Evolutionary conservation across 92 coral and sea anemone species (phyloP), one percentile per base, ranked within the genome.

Genomic region (Isaurus tuberculatus): DNA sequence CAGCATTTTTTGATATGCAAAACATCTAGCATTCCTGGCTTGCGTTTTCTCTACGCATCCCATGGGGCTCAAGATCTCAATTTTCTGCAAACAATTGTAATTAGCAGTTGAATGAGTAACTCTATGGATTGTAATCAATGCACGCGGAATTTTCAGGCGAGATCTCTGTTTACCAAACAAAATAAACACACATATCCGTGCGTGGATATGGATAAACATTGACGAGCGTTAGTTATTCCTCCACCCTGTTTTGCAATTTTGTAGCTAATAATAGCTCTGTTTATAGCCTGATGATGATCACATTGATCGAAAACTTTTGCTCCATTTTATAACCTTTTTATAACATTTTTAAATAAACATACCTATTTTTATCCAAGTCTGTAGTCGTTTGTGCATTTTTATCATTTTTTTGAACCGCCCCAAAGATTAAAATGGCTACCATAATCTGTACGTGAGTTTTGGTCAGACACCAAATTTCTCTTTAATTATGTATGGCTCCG

Each of bases 81-180:
- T 85, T 48, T 22, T n/a, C 75, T 75, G 73, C 70, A 65, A 65
- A 73, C 89, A 80, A 72, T 61, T 60, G 70, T 85, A 89, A 86
- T 89, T 89, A 80, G 84, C 87, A 65, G 84, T 73, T 89, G 87
- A 89, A 89, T 80, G 72, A 68, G 58, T 49, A 27, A 60, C 75
- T 85, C 84, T 85, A 65, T 63, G 64, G 22, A 49, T 37, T 42
- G 73, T 46, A 73, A 86, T 72, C 48, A 26, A 19, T 72, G 61
- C 92, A 89, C 92, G 90, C 84, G 90, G 92, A 73, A 73, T 81
- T n/a, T 75, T 33, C 81, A 32, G 55, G 69, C 81, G 48, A 75
- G 44, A 33, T 34, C 22, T 32, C n/a, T 75, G 81, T 57, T 57
- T 75, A 63, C 81, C 31, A 32, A 75, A 33, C 10, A 53, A 34